Evolutionary conservation across 2,797 vertebrate genomes (phyloP).

Genomic region (Tauraco hartlaubi): DNA sequence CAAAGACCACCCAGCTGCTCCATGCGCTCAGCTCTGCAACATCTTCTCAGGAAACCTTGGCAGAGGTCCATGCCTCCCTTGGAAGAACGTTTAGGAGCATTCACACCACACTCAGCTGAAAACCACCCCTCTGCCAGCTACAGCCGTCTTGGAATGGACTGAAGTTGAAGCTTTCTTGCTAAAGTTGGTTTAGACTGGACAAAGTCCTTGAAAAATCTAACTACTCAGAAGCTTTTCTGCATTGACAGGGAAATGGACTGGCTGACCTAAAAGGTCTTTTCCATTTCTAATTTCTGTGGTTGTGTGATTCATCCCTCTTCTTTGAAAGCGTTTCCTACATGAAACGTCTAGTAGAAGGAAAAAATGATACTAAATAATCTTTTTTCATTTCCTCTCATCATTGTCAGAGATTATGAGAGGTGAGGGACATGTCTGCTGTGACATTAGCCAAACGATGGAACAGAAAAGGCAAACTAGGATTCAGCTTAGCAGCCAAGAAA

Average conservation of each 20-base stretch:
- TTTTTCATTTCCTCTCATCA: constrained; percentile 58
- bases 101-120: neutral
- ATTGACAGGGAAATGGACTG: constrained; percentile 40
- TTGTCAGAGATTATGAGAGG: constrained; percentile 45
- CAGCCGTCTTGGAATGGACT: neutral
- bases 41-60: neutral
- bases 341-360: neutral
- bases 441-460: neutral
- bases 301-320: constrained; percentile 52
- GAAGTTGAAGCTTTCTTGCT: neutral
- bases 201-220: constrained; percentile 23
- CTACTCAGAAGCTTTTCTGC: constrained; percentile 26
- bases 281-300: constrained; percentile 62
- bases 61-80: neutral
- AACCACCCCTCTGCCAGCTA: neutral
- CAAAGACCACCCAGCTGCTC: neutral
- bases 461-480: constrained; percentile 47
- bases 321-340: constrained; percentile 50
- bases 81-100: neutral
- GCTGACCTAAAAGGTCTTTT: constrained; percentile 58
- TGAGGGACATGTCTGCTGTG: constrained; percentile 23
- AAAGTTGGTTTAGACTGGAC: constrained; percentile 2
- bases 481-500: neutral
- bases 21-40: rapidly evolving
- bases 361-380: constrained; percentile 46